Base-by-base conservation (phyloP, 2,113 vertebrate genomes). In the Amia ocellicauda region DNA sequence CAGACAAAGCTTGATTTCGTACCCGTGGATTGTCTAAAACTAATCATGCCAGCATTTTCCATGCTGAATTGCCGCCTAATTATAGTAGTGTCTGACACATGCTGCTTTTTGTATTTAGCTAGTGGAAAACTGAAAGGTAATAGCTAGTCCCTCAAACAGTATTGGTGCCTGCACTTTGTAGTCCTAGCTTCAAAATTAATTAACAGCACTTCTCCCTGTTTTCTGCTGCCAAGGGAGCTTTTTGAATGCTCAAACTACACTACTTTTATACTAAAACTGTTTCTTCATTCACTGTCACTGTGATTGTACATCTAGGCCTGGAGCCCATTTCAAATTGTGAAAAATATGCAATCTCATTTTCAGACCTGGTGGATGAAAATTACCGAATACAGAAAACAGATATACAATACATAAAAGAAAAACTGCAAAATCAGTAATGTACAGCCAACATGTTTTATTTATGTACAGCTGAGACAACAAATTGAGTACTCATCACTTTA, bases 141-240 rank as follows among this genome's bases (percentile, higher is more conserved):
- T 24, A 16, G 8, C 42, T 50, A 20, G 19, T 29, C 65, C 17
- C 28, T 42, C 47, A 55, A 31, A 66, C 22, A 7, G 31, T 36
- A 67, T 62, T 53, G 62, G 58, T 50, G 50, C 47, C 20, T 23
- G n/a, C 45, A 11, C 40, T 19, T 16, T 54, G 67, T 45, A 63
- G 16, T 62, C 31, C 56, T 58, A 22, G 19, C 23, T 24, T n/a
- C 49, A 47, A 61, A n/a, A 61, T 1, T 72, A 71, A 79, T 71
- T 58, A 51, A 42, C 3, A 36, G 41, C 27, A 57, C 29, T 63
- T 60, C 61, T 59, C 58, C 45, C 50, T 53, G 1, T 67, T 19
- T 53, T 63, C 47, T 59, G 47, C 64, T 55, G 62, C 63, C 57
- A 29, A 70, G 64, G 60, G 43, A 63, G 22, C 52, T 36, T 11